phyloP scores from a whole-genome alignment of 1,140 invertebrate genomes.

The Dinoponera quadriceps region DNA sequence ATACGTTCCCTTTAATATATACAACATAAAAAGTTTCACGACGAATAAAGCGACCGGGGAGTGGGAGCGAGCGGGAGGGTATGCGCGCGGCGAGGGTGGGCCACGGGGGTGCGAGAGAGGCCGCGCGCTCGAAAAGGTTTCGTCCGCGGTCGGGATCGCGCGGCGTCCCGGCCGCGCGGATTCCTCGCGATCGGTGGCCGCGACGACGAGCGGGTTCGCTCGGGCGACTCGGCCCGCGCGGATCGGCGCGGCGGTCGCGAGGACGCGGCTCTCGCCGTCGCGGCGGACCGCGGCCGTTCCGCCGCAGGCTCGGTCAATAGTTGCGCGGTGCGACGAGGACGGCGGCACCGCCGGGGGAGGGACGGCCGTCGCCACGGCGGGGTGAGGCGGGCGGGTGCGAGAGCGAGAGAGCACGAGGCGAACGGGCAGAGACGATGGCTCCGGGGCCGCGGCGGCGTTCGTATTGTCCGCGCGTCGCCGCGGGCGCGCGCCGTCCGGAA shows the following conservation, averaged over 20 bases:
- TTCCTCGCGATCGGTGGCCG: background rate
- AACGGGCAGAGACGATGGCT: conserved; percentile 83
- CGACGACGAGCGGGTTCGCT: background rate
- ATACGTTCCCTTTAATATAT: conserved; percentile 84
- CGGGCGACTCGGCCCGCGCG: background rate
- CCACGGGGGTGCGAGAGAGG: conserved; percentile 28
- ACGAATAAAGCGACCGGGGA: conserved; percentile 82
- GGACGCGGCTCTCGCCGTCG: background rate
- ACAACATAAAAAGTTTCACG: conserved; percentile 84
- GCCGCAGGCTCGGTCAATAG: conserved; percentile 55
- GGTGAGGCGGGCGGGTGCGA: conserved; percentile 55
- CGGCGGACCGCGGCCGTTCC: background rate
- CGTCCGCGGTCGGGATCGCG: conserved; percentile 7
- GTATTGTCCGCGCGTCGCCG: conserved; percentile 74
- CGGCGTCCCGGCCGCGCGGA: background rate
- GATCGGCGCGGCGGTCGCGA: background rate
- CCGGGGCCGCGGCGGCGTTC: conserved; percentile 73
- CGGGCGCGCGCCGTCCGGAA: conserved; percentile 55
- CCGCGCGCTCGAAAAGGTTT: conserved; percentile 45
- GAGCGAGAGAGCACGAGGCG: conserved; percentile 72
- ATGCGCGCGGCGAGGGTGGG: conserved; percentile 69
- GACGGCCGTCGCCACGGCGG: conserved; percentile 52
- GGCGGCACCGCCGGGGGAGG: conserved; percentile 35
- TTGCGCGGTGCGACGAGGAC: conserved; percentile 59
- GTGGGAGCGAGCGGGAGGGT: conserved; percentile 50